Evolutionary conservation across 2,888 invertebrate genomes (phyloP).

Genomic region (Synergus laeviventris): DNA sequence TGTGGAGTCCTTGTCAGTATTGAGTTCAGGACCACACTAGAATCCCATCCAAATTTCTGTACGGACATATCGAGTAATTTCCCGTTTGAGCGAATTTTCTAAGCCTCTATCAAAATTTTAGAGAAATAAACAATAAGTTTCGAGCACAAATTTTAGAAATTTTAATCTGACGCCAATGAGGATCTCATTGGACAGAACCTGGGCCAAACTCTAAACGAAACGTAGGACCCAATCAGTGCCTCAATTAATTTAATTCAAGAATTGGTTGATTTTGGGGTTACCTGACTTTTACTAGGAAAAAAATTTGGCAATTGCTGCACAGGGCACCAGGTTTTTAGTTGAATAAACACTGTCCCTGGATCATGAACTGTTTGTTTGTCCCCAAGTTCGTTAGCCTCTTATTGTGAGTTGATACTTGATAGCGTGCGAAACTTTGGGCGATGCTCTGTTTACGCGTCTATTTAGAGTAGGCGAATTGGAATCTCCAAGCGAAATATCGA

Average conservation of each 20-base stretch:
- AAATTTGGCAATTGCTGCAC: too few relatives aligned
- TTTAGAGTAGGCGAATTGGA: conserved; percentile 1
- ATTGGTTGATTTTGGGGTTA: too few relatives aligned
- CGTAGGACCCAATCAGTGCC: too few relatives aligned
- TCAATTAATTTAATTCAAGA: too few relatives aligned
- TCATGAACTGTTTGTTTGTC: conserved; percentile 21
- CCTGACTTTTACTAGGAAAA: too few relatives aligned
- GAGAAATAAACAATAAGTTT: neutral
- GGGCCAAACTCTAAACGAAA: too few relatives aligned
- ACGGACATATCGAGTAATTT: neutral
- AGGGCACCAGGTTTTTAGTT: neutral
- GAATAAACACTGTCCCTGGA: conserved; percentile 1
- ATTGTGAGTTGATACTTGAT: conserved; percentile 34
- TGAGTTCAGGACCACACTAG: too few relatives aligned
- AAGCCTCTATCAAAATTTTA: neutral
- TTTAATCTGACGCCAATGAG: too few relatives aligned
- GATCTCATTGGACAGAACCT: too few relatives aligned
- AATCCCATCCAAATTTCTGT: too few relatives aligned
- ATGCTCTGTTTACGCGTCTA: neutral
- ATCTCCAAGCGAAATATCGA: conserved; percentile 3
- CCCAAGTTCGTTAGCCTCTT: conserved; percentile 35
- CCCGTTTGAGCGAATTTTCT: neutral
- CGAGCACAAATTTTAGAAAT: too few relatives aligned
- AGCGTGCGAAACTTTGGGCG: conserved; percentile 31
- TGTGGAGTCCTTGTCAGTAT: too few relatives aligned